phyloP scores from a whole-genome alignment of 2,113 vertebrate species.

The Corapipo altera region DNA sequence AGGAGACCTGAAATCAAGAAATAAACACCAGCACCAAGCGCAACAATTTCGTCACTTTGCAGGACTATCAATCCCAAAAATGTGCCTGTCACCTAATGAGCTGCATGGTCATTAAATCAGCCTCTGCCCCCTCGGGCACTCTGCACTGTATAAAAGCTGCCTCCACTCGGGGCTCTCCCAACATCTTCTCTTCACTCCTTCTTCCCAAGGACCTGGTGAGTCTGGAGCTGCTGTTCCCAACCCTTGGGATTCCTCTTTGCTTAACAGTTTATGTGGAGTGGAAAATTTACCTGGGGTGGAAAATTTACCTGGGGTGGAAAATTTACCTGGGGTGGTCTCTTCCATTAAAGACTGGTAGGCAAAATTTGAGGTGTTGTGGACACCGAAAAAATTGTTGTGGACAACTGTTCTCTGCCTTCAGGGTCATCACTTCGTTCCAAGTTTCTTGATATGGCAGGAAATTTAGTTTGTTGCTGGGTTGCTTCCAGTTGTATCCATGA shows the following conservation, averaged over 20 bases:
- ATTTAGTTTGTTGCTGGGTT: neutral
- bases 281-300: fast-evolving
- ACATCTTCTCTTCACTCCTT: neutral
- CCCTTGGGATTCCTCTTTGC: neutral
- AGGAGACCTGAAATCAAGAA: neutral
- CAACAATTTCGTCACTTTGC: conserved; percentile 6
- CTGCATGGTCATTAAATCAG: neutral
- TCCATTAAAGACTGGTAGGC: neutral
- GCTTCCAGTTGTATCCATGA: neutral
- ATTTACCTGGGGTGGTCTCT: neutral
- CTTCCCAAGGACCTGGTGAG: neutral
- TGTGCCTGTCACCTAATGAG: conserved; percentile 4
- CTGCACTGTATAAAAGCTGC: conserved; percentile 20
- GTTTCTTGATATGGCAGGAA: neutral
- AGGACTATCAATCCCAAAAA: conserved; percentile 18
- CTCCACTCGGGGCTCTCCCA: neutral
- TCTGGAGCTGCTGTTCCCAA: neutral
- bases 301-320: fast-evolving
- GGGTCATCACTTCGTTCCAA: neutral
- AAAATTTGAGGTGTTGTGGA: neutral
- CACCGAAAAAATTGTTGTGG: neutral
- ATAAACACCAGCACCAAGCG: neutral
- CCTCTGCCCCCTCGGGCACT: neutral
- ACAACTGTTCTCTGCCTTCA: neutral
- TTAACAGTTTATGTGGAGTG: fast-evolving